phyloP scores from a whole-genome alignment of 2,888 invertebrate genomes.

The Leptopterna dolabrata region DNA sequence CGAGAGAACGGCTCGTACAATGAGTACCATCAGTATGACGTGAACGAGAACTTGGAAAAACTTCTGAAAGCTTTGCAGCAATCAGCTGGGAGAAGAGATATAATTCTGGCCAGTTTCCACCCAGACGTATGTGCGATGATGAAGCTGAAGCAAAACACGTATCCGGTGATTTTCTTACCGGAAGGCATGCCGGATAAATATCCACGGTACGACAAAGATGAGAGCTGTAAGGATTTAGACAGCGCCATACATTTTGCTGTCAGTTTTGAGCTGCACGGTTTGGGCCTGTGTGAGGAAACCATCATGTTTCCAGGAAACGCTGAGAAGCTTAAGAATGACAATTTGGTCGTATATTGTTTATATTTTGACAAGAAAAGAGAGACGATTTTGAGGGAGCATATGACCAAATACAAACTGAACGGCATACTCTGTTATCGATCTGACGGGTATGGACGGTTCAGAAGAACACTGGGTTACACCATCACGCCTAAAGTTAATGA shows the following conservation, averaged over 20 bases:
- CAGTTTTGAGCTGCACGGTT: neutral
- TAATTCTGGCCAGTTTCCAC: constrained; percentile 37
- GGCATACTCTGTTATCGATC: neutral
- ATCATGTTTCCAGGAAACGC: neutral
- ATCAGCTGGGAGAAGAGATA: constrained; percentile 16
- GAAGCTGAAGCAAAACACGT: constrained; percentile 33
- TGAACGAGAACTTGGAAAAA: neutral
- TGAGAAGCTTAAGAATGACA: neutral
- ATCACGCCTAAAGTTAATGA: neutral
- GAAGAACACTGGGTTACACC: neutral
- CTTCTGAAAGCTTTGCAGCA: constrained; percentile 25
- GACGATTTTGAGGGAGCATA: neutral
- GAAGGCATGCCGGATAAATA: constrained; percentile 31
- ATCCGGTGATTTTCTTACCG: constrained; percentile 6
- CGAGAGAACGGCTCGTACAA: neutral
- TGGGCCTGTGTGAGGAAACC: constrained; percentile 5
- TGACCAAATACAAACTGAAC: neutral
- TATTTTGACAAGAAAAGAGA: neutral
- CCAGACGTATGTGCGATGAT: constrained; percentile 36
- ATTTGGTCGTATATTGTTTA: neutral
- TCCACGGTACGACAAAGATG: constrained; percentile 1
- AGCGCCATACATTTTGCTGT: constrained; percentile 10
- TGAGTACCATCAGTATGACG: neutral
- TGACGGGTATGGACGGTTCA: constrained; percentile 16
- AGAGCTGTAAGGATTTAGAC: constrained; percentile 20